Conservation (phyloP, 2,888 invertebrate species). For the Ormia ochracea region DNA sequence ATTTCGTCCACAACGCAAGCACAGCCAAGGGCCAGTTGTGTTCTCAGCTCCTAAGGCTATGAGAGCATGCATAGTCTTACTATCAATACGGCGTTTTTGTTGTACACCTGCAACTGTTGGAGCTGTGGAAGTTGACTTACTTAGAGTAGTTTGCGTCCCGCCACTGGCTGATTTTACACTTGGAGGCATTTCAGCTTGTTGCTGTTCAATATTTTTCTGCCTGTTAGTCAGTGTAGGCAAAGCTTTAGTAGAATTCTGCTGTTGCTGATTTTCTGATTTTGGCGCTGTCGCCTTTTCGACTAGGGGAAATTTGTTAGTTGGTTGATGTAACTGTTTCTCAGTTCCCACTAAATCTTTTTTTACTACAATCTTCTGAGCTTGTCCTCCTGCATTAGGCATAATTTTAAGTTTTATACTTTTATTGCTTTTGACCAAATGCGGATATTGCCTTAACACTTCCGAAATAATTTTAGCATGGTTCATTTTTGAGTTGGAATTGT, state of each 20-base stretch:
- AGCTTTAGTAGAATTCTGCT: conserved; percentile 8
- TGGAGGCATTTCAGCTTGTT: not conserved
- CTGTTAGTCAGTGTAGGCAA: conserved; percentile 5
- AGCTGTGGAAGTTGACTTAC: conserved; percentile 7
- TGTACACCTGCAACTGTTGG: conserved; percentile 64
- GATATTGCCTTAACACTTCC: conserved; percentile 91
- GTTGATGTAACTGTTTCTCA: conserved; percentile 47
- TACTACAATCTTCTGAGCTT: conserved; percentile 69
- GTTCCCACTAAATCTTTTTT: conserved; percentile 66
- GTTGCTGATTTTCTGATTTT: conserved; percentile 28
- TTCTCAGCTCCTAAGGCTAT: conserved; percentile 81
- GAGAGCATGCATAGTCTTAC: conserved; percentile 80
- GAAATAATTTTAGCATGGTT: conserved; percentile 92
- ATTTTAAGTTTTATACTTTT: conserved; percentile 92
- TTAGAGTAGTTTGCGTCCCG: not conserved
- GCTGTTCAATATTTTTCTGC: conserved; percentile 27
- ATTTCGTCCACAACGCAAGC: conserved; percentile 84
- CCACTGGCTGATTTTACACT: not conserved
- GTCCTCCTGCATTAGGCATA: conserved; percentile 79
- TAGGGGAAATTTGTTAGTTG: conserved; percentile 33
- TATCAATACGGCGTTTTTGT: conserved; percentile 79
- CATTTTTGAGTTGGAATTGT: conserved; percentile 75
- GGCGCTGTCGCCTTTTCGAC: not conserved
- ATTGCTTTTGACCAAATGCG: conserved; percentile 89
- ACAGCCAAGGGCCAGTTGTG: conserved; percentile 86